Percentiles rank a stretch among this genome's conserved stretches.
phyloP scores from a whole-genome alignment of 2,113 vertebrate species.

The Corythaeola cristata region DNA sequence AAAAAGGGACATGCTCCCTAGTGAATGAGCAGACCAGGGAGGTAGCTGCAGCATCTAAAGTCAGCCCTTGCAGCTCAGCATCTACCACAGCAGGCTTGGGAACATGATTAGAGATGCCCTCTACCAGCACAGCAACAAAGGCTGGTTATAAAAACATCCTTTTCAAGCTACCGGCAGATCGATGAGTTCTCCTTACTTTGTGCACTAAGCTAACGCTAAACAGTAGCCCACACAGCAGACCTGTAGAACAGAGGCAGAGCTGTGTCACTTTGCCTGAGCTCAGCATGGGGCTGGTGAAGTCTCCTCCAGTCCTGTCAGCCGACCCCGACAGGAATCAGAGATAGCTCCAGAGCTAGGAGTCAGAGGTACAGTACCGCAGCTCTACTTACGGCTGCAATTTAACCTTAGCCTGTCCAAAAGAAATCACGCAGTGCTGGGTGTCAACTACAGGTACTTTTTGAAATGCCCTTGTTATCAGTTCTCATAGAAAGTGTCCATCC shows the following conservation, averaged over 20 bases:
- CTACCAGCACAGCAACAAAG: background rate
- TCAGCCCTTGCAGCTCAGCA: background rate
- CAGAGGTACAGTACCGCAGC: background rate
- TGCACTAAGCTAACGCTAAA: background rate
- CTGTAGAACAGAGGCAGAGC: background rate
- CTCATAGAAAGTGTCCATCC: background rate
- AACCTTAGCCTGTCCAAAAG: background rate
- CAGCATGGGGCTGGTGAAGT: background rate
- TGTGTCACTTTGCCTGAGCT: background rate
- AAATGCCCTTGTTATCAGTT: background rate
- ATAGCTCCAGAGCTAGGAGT: background rate
- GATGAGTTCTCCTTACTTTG: background rate
- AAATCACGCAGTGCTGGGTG: background rate
- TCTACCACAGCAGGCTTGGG: background rate
- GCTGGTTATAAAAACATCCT: background rate
- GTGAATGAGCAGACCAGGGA: background rate
- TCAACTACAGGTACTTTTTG: background rate
- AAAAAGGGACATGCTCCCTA: background rate
- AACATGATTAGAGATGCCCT: background rate
- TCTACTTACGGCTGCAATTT: background rate
- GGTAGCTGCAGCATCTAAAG: background rate
- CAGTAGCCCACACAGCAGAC: background rate
- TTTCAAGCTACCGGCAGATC: background rate
- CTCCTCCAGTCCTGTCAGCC: background rate
- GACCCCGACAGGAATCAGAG: background rate